Evolutionary conservation across 1,140 invertebrate species (phyloP).

Genomic region (Drosophila obscura): DNA sequence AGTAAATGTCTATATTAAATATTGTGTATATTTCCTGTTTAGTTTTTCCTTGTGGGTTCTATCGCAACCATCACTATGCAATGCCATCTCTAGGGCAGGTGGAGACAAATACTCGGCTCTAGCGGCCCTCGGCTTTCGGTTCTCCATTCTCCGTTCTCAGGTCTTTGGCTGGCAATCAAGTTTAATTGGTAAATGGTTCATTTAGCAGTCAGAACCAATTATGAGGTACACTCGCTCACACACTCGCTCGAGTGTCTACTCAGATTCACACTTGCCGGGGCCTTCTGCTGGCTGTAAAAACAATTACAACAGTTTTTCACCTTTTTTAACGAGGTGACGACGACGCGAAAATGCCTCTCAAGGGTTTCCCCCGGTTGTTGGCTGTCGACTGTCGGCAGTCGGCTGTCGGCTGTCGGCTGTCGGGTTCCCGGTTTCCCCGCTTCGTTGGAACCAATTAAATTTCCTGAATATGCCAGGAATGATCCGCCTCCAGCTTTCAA

Average conservation of each 20-base stretch:
- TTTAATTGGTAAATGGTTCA: constrained; percentile 83
- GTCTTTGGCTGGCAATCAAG: constrained; percentile 59
- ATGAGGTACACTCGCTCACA: constrained; percentile 39
- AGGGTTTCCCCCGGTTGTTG: constrained; percentile 8
- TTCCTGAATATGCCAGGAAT: constrained; percentile 16
- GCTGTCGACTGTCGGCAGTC: not conserved
- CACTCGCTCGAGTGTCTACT: constrained; percentile 20
- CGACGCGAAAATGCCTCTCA: constrained; percentile 42
- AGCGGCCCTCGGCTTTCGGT: not conserved
- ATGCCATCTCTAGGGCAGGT: constrained; percentile 29
- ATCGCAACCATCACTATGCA: constrained; percentile 1
- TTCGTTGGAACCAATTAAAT: constrained; percentile 59
- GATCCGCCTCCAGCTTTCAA: constrained; percentile 17
- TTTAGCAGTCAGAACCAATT: constrained; percentile 82
- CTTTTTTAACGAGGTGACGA: constrained; percentile 50
- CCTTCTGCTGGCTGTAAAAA: constrained; percentile 54
- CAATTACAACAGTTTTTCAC: constrained; percentile 77
- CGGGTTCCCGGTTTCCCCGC: not conserved
- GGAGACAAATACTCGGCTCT: not conserved
- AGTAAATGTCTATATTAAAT: too few relatives aligned
- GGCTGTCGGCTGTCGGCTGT: not conserved
- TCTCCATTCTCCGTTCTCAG: constrained; percentile 16
- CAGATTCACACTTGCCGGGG: constrained; percentile 35
- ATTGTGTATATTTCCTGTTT: not conserved
- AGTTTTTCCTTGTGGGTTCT: not conserved